Percentiles rank a stretch among this genome's conserved stretches.
phyloP scores from a whole-genome alignment of 2,113 vertebrate genomes.

The Gopherus flavomarginatus region DNA sequence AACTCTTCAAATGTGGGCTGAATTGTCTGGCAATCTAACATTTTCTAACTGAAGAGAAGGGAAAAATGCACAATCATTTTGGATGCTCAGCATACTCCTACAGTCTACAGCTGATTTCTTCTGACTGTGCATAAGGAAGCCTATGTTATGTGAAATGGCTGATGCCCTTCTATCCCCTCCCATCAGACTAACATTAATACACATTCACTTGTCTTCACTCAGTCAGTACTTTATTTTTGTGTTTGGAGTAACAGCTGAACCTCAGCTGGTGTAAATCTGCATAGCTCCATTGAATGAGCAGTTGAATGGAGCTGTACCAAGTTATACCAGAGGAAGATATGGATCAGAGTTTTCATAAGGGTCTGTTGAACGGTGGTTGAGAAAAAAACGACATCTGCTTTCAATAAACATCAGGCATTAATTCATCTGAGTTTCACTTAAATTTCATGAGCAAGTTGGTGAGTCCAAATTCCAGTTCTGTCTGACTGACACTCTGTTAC shows the following conservation, averaged over 20 bases:
- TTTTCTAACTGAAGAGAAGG: slow-evolving; percentile 16
- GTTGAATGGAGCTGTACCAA: not conserved
- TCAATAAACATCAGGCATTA: slow-evolving; percentile 28
- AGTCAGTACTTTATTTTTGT: not conserved
- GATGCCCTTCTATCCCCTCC: not conserved
- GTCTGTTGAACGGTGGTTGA: not conserved
- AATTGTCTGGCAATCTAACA: not conserved
- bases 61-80: not conserved
- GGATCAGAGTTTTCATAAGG: not conserved
- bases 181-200: not conserved
- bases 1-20: not conserved
- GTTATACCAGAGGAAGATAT: not conserved
- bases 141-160: not conserved
- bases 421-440: slow-evolving; percentile 20
- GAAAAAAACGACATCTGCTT: not conserved
- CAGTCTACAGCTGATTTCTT: not conserved
- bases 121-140: not conserved
- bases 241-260: not conserved
- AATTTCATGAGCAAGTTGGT: slow-evolving; percentile 5
- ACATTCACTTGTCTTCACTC: not conserved
- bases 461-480: slow-evolving; percentile 16
- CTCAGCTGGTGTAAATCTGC: not conserved
- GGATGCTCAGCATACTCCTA: not conserved
- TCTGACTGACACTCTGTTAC: not conserved
- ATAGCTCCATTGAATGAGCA: not conserved